Evolutionary conservation across 1,140 invertebrate species (phyloP).

Genomic region (Brachionus sp.): DNA sequence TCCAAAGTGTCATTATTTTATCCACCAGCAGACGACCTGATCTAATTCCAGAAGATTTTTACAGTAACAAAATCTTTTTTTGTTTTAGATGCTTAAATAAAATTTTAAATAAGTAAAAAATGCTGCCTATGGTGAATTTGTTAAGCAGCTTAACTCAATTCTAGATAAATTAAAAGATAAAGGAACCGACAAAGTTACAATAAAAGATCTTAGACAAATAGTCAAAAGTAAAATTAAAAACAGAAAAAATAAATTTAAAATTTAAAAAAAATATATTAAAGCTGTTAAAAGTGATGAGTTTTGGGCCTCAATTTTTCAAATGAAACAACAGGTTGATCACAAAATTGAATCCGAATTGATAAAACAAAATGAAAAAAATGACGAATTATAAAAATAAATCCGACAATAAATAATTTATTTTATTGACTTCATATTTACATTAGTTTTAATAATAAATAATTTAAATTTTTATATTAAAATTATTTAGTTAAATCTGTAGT

Average conservation of each 20-base stretch:
- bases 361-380: not conserved
- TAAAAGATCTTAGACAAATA: conserved; percentile 22
- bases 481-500: not conserved
- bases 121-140: not conserved
- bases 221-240: not conserved
- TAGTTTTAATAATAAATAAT: not conserved
- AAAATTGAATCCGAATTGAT: conserved; percentile 1
- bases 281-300: not conserved
- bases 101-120: not conserved
- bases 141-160: not conserved
- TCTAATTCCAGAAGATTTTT: conserved; percentile 25
- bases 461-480: not conserved
- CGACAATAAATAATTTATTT: not conserved
- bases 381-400: conserved; percentile 19
- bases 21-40: not conserved
- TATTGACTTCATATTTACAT: not conserved
- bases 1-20: conserved; percentile 36
- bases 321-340: not conserved
- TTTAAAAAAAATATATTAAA: not conserved
- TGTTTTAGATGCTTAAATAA: not conserved
- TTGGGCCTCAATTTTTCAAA: conserved; percentile 14
- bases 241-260: not conserved
- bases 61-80: not conserved
- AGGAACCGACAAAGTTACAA: conserved; percentile 29
- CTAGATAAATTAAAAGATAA: not conserved